Evolutionary conservation across 1,140 invertebrate genomes (phyloP), one percentile per base, ranked within the genome.

Genomic region (Aphelenchoides besseyi): DNA sequence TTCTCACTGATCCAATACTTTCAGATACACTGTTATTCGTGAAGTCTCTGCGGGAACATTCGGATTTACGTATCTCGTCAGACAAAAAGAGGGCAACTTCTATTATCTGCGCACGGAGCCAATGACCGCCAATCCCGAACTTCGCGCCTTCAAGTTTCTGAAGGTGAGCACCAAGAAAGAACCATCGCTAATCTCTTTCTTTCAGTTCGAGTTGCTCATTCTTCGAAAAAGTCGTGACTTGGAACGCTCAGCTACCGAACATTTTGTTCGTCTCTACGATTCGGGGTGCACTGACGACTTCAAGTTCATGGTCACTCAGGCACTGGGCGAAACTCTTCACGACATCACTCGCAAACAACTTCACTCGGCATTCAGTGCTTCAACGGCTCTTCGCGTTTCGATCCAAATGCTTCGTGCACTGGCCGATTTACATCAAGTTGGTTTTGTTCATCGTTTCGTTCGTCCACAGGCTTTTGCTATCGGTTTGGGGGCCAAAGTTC

Each of bases 341-440:
- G 55, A 59, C 55, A 59, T 59, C 18, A 59, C 55, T 12, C 5
- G 55, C 5, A 28, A 33, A 12, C 41, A 23, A 12, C 41, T 48
- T 23, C 41, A 23, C 41, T 12, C 41, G 12, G 41, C 41, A 12
- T 48, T 48, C 41, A 59, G 26, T 28, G 12, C 41, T 23, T 12
- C 41, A 12, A 59, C 55, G 5, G 55, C 55, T 28, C 23, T 59
- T 5, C 55, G 55, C 18, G 55, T 59, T 33, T 59, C 55, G 18
- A 28, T 59, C 12, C 55, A 59, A 23, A 59, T 59, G 55, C 55
- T 59, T 28, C 55, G 55, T 33, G 55, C 55, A 5, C 5, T 59
- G 5, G 12, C 5, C 5, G 55, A 59, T 23, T 33, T 59, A 12
- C 55, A 59, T 33, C 12, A 5, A 8, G 5, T 59, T 33, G 55